These are phyloP conservation scores for Gracilinanus agilis DNA, from an alignment of 2,113 vertebrate genomes.

Conservation along the genomic window DNA sequence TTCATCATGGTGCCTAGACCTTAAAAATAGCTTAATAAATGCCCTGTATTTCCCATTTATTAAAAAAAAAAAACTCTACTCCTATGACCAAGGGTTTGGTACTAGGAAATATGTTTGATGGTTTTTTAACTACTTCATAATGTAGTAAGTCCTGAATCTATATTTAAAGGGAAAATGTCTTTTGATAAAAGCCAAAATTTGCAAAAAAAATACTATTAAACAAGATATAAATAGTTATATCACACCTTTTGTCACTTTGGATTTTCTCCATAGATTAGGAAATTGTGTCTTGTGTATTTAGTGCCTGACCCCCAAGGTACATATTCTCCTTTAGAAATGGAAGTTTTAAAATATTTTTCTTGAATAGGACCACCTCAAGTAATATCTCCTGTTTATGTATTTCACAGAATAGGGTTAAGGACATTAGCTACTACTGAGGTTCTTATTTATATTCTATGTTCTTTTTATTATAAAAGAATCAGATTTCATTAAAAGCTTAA, in stretches of 20 bases:
- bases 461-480: not conserved
- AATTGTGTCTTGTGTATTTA: not conserved
- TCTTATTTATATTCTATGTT: not conserved
- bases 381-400: not conserved
- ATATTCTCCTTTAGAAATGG: not conserved
- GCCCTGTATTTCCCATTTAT: not conserved
- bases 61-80: not conserved
- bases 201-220: not conserved
- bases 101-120: not conserved
- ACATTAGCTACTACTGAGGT: not conserved
- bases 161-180: not conserved
- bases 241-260: not conserved
- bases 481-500: not conserved
- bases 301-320: not conserved
- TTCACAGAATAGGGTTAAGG: not conserved
- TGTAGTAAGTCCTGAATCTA: not conserved
- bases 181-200: not conserved
- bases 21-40: not conserved
- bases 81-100: not conserved
- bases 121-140: not conserved
- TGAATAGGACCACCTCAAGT: not conserved
- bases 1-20: not conserved
- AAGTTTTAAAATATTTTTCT: not conserved
- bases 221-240: not conserved
- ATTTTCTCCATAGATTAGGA: not conserved